Conservation (phyloP, 2,113 vertebrate genomes). For the Epinephelus fuscoguttatus region DNA sequence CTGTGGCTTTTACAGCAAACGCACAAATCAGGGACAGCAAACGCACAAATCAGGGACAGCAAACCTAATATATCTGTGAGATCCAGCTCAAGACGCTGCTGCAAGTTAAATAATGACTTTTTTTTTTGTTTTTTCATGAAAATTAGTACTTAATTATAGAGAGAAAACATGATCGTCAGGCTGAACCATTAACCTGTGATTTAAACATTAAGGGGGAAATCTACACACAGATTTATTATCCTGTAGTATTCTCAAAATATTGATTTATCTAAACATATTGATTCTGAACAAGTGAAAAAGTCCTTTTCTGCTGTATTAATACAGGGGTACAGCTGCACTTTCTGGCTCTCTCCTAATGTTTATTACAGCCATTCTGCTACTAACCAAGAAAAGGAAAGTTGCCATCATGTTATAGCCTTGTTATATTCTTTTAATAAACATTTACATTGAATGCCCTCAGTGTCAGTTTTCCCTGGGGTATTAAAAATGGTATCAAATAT, state of each 20-base stretch:
- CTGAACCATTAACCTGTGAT: background rate
- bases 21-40: background rate
- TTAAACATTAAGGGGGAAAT: background rate
- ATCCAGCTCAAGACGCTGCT: background rate
- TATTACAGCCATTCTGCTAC: no score
- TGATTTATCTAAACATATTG: no score
- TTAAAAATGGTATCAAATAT: no score
- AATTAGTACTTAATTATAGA: background rate
- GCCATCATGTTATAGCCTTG: no score
- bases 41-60: background rate
- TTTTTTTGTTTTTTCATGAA: background rate
- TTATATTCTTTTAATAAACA: no score
- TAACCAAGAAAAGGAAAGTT: no score
- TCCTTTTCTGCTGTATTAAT: no score
- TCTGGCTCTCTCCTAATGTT: no score
- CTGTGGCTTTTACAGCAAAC: background rate
- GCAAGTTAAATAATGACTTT: background rate
- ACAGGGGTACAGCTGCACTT: no score
- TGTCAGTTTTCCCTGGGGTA: no score
- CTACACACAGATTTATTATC: background rate
- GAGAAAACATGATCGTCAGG: background rate
- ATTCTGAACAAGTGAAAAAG: no score
- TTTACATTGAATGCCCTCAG: no score
- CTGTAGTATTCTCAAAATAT: background rate
- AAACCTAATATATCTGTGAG: background rate